Base-by-base conservation (phyloP, 2,113 vertebrate species). In the Mesembrinibis cayennensis region DNA sequence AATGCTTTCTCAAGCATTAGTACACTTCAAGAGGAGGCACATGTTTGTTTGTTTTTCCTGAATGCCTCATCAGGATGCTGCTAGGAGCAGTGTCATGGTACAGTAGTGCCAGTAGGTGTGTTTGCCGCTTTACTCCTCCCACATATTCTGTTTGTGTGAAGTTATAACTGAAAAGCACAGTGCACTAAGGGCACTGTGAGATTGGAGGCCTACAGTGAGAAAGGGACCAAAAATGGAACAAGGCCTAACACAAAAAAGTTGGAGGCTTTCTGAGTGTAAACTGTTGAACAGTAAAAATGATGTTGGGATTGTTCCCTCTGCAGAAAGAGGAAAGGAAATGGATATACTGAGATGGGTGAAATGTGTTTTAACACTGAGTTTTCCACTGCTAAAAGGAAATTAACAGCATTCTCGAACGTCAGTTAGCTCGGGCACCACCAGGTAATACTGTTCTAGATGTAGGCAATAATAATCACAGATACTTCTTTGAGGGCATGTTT, bases 181-280 rank as follows among this genome's bases (percentile, higher is more conserved):
- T 3, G 4, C 13, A 9, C 3, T 25, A 5, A 82, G 26, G 14
- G 30, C 4, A 0, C 29, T 61, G 3, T 42, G 45, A 59, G 23
- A 65, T 61, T 56, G 38, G 13, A 53, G 26, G 9, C 7, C 47
- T 36, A 0, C 3, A 23, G 7, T 36, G 27, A 69, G 34, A 69
- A 76, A 70, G 32, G 47, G 50, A 50, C 47, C 29, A 55, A 72
- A 76, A 89, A 27, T 26, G 7, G 58, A 81, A 36, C 3, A 21
- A 58, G 15, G 69, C 23, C 21, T 74, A 52, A 47, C 5, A 14
- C 13, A 44, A 73, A 38, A 71, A 27, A 13, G 1, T 50, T 78
- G 42, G 52, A 74, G 23, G 21, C 14, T 78, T 67, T 45, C 40
- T 62, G n/a, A 10, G 7, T 52, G 3, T 70, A 40, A 93, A 55